phyloP scores from a whole-genome alignment of 2,113 vertebrate genomes.

The Cheilinus undulatus region DNA sequence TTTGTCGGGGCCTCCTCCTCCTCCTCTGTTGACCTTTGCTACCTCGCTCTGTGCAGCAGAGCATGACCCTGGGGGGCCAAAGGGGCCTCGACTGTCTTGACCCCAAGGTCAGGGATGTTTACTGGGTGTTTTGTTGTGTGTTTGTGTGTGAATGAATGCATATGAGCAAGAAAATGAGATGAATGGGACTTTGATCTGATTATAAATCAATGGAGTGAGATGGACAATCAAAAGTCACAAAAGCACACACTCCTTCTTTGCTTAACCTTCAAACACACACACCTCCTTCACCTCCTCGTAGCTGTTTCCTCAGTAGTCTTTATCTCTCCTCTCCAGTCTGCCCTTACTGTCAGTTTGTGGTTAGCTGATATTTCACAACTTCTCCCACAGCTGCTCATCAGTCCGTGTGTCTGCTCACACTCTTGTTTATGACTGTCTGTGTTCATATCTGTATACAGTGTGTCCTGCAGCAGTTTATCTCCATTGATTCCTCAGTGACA shows the following conservation, averaged over 20 bases:
- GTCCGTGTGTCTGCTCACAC: conserved; percentile 2
- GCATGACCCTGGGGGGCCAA: conserved; percentile 60
- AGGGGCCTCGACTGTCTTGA: conserved; percentile 58
- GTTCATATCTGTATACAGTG: conserved; percentile 33
- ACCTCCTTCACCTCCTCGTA: conserved; percentile 26
- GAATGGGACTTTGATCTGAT: conserved; percentile 24
- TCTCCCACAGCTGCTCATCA: conserved; percentile 67
- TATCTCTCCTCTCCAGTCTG: conserved; percentile 62
- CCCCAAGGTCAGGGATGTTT: conserved; percentile 68
- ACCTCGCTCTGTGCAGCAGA: conserved; percentile 51
- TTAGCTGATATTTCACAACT: conserved; percentile 74
- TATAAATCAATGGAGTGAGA: neutral
- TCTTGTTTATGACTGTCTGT: conserved; percentile 3
- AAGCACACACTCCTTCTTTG: conserved; percentile 1
- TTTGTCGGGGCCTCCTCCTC: conserved; percentile 62
- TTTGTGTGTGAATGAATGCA: conserved; percentile 23
- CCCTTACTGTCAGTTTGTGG: conserved; percentile 81
- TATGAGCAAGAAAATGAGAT: conserved; percentile 1
- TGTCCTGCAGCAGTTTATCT: conserved; percentile 50
- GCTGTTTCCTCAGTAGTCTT: conserved; percentile 59
- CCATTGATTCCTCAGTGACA: conserved; percentile 64
- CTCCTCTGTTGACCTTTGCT: conserved; percentile 57
- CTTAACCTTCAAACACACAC: conserved; percentile 8
- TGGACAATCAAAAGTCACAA: neutral
- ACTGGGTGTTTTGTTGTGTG: conserved; percentile 28